Conservation (phyloP, 2,113 vertebrate genomes). For the Struthio camelus region DNA sequence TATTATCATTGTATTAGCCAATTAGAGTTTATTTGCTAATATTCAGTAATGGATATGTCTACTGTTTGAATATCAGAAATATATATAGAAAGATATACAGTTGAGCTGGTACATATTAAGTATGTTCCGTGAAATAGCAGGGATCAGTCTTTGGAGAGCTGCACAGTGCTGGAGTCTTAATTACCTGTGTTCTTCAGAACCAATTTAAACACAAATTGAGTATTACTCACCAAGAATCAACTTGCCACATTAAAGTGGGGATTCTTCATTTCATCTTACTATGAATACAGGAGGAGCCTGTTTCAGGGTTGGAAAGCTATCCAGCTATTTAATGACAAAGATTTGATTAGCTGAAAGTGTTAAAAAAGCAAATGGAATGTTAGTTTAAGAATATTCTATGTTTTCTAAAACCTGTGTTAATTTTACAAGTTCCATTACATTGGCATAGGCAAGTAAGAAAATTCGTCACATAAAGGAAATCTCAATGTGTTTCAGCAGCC, state of each 20-base stretch:
- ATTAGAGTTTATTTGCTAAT: neutral
- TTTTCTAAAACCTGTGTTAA: neutral
- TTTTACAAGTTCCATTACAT: neutral
- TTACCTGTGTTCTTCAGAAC: neutral
- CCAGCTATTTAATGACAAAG: neutral
- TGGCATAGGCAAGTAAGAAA: neutral
- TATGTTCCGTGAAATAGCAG: neutral
- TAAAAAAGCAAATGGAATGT: neutral
- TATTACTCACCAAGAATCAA: neutral
- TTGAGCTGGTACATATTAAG: neutral
- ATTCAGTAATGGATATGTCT: neutral
- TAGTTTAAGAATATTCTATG: neutral
- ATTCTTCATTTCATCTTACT: neutral
- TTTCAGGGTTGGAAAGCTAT: neutral
- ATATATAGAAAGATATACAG: no score
- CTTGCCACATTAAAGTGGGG: neutral
- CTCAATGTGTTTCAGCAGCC: neutral
- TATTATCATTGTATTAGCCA: conserved; percentile 29
- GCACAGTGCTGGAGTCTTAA: neutral
- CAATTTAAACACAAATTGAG: neutral
- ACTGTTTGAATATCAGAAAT: no score
- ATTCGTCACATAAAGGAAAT: neutral
- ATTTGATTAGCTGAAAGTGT: neutral
- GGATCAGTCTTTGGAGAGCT: neutral
- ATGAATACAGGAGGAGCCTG: neutral